Evolutionary conservation across 2,888 invertebrate species (phyloP), one percentile per base, ranked within the genome.

Genomic region (Caenorhabditis afra): DNA sequence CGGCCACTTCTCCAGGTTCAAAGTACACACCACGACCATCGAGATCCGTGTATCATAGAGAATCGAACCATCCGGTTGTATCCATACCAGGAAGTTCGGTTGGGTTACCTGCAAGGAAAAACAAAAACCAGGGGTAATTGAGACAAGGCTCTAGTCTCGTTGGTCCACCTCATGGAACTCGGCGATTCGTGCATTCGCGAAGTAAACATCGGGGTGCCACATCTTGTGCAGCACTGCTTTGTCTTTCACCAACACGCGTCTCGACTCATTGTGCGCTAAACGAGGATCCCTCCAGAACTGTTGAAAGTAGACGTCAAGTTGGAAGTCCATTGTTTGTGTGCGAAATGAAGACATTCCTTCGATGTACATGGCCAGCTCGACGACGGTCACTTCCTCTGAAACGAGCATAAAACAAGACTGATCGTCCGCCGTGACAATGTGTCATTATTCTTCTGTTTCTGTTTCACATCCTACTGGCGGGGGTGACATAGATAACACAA

Each of bases 11-110:
- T 87, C 86, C 47, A 90, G 80, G 73, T 90, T 87, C 74, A 87
- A 76, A 81, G 89, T 90, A 79, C 90, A 90, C 37, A 90, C 88
- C 23, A 90, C 90, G 10, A 87, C 84, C 79, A 85, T 84, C 1
- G 83, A 82, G 3, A 86, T 82, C 4, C 83, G 61, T 7, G 85
- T 86, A 62, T 90, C 90, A 65, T 90, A 90, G 37, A 87, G 87
- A 59, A 90, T 87, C 4, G 88, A 88, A 22, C 90, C 90, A 76
- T 90, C 88, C 39, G 88, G 85, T 59, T 87, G 88, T 50, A 90
- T 86, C 90, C 90, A 90, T 4, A 90, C 86, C 14, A 90, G 81
- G 76, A 90, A 90, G 73, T 90, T 90, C 4, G 90, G 90, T 62
- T 87, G 86, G 2, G 90, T 90, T 18, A 90, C 90, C 83, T 85